Conservation (phyloP, 2,113 vertebrate genomes). For the Barnardius zonarius region DNA sequence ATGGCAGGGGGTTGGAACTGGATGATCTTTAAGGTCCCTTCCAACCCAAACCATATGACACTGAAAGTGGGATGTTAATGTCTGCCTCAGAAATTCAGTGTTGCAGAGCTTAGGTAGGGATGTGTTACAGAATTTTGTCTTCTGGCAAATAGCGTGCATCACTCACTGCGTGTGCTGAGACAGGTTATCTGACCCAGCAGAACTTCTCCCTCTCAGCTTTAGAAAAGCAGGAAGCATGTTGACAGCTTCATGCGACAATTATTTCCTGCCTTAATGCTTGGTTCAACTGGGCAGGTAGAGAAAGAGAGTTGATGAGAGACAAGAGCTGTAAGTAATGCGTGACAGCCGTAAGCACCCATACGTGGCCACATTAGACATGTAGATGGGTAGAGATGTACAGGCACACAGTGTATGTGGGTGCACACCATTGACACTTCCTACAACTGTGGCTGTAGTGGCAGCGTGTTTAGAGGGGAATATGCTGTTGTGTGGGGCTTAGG, state of each 20-base stretch:
- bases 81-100: not conserved
- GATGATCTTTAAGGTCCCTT: not conserved
- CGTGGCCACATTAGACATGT: accelerated
- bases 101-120: not conserved
- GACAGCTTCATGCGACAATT: not conserved
- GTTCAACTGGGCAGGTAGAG: not conserved
- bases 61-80: not conserved
- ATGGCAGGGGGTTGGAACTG: not conserved
- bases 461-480: not conserved
- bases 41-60: not conserved
- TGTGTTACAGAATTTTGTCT: not conserved
- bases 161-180: not conserved
- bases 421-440: accelerated
- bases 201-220: not conserved
- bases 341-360: not conserved
- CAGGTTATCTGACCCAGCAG: not conserved
- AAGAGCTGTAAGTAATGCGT: not conserved
- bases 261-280: not conserved
- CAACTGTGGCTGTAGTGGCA: not conserved
- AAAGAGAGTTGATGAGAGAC: not conserved
- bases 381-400: not conserved
- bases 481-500: not conserved
- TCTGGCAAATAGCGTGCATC: not conserved
- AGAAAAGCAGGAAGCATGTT: not conserved
- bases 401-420: too few species aligned